A percentile compares a stretch with the other conserved stretches of the same genome.
Evolutionary conservation across 2,797 vertebrate genomes (phyloP).

Genomic region (Pelochelys cantorii): DNA sequence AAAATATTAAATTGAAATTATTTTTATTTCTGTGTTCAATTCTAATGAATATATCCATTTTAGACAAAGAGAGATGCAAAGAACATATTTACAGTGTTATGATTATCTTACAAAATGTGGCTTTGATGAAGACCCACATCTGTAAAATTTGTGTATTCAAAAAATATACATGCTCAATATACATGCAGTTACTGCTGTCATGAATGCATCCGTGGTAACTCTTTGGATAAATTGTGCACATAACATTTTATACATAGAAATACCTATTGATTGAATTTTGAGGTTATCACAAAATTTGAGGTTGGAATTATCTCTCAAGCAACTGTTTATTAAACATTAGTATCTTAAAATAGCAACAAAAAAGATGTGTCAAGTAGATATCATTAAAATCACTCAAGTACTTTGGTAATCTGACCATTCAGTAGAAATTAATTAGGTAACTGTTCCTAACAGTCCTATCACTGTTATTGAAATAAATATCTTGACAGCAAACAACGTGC

Average conservation of each 20-base stretch:
- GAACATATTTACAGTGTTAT: background rate
- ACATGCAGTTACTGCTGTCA: background rate
- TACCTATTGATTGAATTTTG: constrained; percentile 1
- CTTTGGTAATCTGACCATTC: background rate
- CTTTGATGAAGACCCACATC: background rate
- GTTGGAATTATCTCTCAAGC: background rate
- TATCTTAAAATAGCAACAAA: background rate
- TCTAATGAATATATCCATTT: constrained; percentile 20
- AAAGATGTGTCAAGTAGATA: background rate
- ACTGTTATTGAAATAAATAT: background rate
- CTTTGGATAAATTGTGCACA: background rate
- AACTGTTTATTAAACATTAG: background rate
- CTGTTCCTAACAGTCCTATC: background rate
- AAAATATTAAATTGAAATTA: constrained; percentile 65
- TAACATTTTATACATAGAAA: constrained; percentile 43
- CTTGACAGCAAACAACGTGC: rapidly evolving
- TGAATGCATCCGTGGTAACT: background rate
- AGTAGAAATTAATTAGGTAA: background rate
- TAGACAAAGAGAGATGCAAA: constrained; percentile 29
- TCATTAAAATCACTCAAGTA: background rate
- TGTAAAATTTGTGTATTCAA: background rate
- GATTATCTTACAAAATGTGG: background rate
- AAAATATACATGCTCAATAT: background rate
- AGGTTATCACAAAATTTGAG: background rate
- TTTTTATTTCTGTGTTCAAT: constrained; percentile 27